Evolutionary conservation across 2,113 vertebrate species (phyloP).

Genomic region (Panurus biarmicus): DNA sequence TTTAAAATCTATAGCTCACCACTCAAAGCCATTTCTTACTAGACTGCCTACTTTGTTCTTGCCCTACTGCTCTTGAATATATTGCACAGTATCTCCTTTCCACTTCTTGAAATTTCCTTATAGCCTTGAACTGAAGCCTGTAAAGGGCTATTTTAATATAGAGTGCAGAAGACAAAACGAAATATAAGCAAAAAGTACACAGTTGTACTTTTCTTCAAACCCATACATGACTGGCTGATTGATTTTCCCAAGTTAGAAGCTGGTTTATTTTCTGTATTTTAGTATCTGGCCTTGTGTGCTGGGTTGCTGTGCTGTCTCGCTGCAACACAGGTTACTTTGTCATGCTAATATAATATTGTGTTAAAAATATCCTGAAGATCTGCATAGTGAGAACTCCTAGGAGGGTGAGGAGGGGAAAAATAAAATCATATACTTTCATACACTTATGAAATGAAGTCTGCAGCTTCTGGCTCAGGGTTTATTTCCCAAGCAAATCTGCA

Average conservation of each 20-base stretch:
- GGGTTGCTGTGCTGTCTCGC: not conserved
- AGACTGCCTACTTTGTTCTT: not conserved
- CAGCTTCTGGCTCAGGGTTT: conserved; percentile 3
- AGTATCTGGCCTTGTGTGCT: not conserved
- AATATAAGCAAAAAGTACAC: not conserved
- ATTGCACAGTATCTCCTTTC: not conserved
- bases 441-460: not conserved
- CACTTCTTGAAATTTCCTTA: not conserved
- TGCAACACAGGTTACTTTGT: not conserved
- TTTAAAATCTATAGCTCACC: not conserved
- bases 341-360: not conserved
- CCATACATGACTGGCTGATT: not conserved
- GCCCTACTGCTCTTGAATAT: not conserved
- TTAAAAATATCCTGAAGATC: not conserved
- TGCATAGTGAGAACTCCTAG: not conserved
- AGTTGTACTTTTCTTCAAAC: not conserved
- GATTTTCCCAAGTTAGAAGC: not conserved
- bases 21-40: not conserved
- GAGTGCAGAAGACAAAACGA: not conserved
- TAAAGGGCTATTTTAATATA: not conserved
- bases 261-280: not conserved
- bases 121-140: not conserved
- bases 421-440: not conserved
- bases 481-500: conserved; percentile 26
- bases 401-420: not conserved